phyloP scores from a whole-genome alignment of 2,113 vertebrate genomes.

The Machaerirhynchus nigripectus region DNA sequence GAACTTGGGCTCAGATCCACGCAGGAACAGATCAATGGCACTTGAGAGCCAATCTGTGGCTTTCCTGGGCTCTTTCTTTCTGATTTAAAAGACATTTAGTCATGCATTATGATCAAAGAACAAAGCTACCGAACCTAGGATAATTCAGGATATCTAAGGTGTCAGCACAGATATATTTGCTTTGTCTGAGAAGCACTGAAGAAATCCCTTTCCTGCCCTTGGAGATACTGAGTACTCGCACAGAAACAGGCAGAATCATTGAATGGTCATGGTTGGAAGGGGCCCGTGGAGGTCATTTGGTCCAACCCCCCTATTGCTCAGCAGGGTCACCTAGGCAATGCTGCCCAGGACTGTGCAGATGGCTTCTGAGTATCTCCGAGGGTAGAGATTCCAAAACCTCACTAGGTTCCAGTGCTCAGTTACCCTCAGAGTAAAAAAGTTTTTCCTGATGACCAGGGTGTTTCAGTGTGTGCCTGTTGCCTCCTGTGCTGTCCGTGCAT shows the following conservation, averaged over 20 bases:
- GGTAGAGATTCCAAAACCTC: neutral
- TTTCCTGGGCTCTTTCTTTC: neutral
- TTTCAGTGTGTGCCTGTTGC: neutral
- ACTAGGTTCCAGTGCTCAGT: neutral
- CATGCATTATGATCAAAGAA: neutral
- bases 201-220: neutral
- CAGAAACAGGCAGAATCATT: neutral
- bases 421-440: neutral
- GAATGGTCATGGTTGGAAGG: neutral
- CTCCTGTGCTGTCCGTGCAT: neutral
- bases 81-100: neutral
- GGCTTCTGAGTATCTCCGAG: neutral
- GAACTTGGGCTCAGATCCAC: neutral
- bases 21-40: fast-evolving
- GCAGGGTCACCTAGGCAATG: neutral
- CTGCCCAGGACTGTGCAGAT: neutral
- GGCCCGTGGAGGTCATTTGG: neutral
- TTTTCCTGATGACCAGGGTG: neutral
- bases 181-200: neutral
- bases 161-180: neutral
- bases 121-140: neutral
- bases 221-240: neutral
- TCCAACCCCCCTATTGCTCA: fast-evolving
- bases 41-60: neutral
- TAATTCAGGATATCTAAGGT: neutral